Evolutionary conservation across 2,888 invertebrate genomes (phyloP).

Genomic region (Melipona bicolor): DNA sequence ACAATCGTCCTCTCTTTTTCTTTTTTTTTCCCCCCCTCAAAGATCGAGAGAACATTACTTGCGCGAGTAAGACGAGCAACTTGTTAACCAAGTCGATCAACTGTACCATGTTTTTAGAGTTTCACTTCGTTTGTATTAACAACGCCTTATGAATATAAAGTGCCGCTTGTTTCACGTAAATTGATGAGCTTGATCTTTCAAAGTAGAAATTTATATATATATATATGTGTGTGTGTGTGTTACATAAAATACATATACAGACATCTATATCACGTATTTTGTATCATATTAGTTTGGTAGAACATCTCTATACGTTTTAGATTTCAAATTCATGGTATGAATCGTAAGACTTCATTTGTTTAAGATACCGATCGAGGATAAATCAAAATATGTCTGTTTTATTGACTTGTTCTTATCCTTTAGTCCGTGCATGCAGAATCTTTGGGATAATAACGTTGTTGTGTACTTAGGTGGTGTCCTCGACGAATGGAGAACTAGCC

Average conservation of each 20-base stretch:
- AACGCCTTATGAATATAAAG: slow-evolving; percentile 30
- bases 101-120: slow-evolving; percentile 30
- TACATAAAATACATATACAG: slow-evolving; percentile 6
- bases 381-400: not conserved
- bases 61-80: slow-evolving; percentile 9
- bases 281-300: slow-evolving; percentile 34
- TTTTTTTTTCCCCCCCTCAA: not conserved
- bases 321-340: slow-evolving; percentile 24
- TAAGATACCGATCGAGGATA: slow-evolving; percentile 6
- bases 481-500: slow-evolving; percentile 97
- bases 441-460: slow-evolving; percentile 46
- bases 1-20: not conserved
- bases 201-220: slow-evolving; percentile 25
- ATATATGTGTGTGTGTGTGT: not conserved
- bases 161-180: slow-evolving; percentile 36
- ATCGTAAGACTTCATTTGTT: slow-evolving; percentile 1
- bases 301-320: slow-evolving; percentile 7
- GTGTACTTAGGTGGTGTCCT: slow-evolving; percentile 94
- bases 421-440: not conserved
- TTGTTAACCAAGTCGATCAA: slow-evolving; percentile 43
- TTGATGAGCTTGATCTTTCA: slow-evolving; percentile 17
- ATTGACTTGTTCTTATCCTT: not conserved
- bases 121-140: slow-evolving; percentile 42
- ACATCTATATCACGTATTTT: slow-evolving; percentile 18
- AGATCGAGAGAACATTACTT: slow-evolving; percentile 17